Conservation (phyloP, 2,888 invertebrate genomes). For the Ichneumoninae sp. region DNA sequence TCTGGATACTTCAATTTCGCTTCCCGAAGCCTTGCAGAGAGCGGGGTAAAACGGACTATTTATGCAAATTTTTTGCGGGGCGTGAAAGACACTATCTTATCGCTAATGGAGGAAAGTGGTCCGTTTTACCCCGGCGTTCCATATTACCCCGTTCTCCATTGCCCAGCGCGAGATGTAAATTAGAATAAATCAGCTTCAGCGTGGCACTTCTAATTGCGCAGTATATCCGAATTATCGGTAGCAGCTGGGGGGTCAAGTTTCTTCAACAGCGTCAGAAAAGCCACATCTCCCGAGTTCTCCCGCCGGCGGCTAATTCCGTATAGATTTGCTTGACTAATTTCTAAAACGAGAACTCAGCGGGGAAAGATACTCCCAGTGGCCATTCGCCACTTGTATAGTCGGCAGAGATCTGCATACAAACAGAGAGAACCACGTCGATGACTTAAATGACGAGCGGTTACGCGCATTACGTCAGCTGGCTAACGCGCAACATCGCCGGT, state of each 20-base stretch:
- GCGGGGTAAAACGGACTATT: too few relatives aligned
- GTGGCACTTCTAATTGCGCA: neutral
- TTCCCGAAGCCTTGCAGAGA: neutral
- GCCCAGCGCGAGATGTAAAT: neutral
- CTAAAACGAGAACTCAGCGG: conserved; percentile 34
- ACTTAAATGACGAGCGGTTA: conserved; percentile 53
- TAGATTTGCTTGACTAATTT: conserved; percentile 37
- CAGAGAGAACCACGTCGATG: conserved; percentile 53
- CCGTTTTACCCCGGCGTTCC: too few relatives aligned
- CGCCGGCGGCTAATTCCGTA: neutral
- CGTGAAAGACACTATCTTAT: too few relatives aligned
- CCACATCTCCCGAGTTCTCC: neutral
- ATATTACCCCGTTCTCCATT: too few relatives aligned
- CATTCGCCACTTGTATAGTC: neutral
- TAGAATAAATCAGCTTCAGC: neutral
- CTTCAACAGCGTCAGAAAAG: neutral
- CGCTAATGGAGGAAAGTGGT: too few relatives aligned
- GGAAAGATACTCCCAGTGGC: neutral
- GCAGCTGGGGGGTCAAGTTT: neutral
- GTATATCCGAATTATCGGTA: neutral
- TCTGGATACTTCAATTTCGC: conserved; percentile 6
- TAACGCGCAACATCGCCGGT: conserved; percentile 32
- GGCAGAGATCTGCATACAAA: conserved; percentile 30
- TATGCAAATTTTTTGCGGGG: too few relatives aligned
- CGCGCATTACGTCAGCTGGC: conserved; percentile 56